Conservation (phyloP, 2,113 vertebrate genomes). For the Thomomys bottae region DNA sequence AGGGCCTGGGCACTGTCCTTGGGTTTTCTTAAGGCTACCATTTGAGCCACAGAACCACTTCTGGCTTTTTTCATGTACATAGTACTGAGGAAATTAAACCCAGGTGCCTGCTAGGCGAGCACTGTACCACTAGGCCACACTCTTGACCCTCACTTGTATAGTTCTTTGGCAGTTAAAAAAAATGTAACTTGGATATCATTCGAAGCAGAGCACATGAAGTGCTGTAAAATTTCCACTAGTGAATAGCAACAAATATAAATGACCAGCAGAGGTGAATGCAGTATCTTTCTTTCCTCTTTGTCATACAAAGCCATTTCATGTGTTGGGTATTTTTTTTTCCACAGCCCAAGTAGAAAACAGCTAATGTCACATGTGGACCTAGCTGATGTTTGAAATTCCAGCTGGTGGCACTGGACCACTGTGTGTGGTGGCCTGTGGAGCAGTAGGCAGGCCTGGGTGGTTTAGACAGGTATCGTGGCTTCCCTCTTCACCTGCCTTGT, state of each 20-base stretch:
- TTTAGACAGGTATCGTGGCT: background rate
- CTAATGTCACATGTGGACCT: accelerated
- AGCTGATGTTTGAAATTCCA: background rate
- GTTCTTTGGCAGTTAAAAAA: constrained; percentile 45
- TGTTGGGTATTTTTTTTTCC: background rate
- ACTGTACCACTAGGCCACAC: no score
- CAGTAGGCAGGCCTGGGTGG: background rate
- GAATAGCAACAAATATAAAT: background rate
- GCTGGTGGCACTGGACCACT: background rate
- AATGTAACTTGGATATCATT: background rate
- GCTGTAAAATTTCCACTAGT: constrained; percentile 23
- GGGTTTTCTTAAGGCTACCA: no score
- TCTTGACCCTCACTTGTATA: no score
- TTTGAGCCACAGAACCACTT: no score
- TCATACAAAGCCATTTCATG: background rate
- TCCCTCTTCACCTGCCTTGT: background rate
- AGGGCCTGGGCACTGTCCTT: no score
- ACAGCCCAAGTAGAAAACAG: background rate
- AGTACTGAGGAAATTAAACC: no score
- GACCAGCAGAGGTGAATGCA: background rate
- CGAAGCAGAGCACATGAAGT: background rate
- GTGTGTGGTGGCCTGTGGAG: no score
- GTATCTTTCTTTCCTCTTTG: background rate
- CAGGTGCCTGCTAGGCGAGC: no score
- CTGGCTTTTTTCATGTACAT: no score